A percentile compares a stretch with the other conserved stretches of the same genome.
phyloP scores from a whole-genome alignment of 1,140 invertebrate genomes.

The Drosophila carrolli region DNA sequence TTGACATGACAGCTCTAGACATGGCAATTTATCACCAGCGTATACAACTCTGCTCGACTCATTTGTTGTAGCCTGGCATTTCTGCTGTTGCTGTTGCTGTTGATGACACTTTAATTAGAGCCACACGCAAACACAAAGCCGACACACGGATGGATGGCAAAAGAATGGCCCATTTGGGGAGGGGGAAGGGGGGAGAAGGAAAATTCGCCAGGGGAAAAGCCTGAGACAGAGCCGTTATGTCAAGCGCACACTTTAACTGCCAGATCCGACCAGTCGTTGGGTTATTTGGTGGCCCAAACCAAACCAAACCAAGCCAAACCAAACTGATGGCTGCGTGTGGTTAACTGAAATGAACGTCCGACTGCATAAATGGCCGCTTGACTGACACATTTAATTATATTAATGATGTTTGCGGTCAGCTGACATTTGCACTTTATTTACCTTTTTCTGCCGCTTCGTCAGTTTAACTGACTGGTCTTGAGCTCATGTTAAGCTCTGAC shows the following conservation, averaged over 20 bases:
- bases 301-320: not conserved
- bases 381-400: conserved; percentile 84
- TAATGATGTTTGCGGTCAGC: conserved; percentile 84
- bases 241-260: conserved; percentile 75
- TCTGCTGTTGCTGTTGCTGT: conserved; percentile 75
- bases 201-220: conserved; percentile 21
- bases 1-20: conserved; percentile 81
- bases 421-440: conserved; percentile 84
- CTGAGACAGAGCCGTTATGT: conserved; percentile 59
- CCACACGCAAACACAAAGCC: conserved; percentile 78
- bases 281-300: conserved; percentile 31
- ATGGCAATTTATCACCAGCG: conserved; percentile 82
- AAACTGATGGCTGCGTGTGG: conserved; percentile 48
- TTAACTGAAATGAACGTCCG: conserved; percentile 77
- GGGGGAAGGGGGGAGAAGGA: not conserved
- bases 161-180: conserved; percentile 20
- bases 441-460: conserved; percentile 55
- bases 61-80: conserved; percentile 35
- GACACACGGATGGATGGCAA: not conserved
- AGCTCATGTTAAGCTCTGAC: conserved; percentile 41
- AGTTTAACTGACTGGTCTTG: conserved; percentile 56
- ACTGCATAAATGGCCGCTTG: conserved; percentile 80
- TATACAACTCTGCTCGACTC: conserved; percentile 51
- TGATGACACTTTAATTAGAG: conserved; percentile 83
- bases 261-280: conserved; percentile 42